These are phyloP conservation scores for Oreonectes daqikongensis DNA, from an alignment of 2,797 vertebrate genomes.

Conservation along the genomic window DNA sequence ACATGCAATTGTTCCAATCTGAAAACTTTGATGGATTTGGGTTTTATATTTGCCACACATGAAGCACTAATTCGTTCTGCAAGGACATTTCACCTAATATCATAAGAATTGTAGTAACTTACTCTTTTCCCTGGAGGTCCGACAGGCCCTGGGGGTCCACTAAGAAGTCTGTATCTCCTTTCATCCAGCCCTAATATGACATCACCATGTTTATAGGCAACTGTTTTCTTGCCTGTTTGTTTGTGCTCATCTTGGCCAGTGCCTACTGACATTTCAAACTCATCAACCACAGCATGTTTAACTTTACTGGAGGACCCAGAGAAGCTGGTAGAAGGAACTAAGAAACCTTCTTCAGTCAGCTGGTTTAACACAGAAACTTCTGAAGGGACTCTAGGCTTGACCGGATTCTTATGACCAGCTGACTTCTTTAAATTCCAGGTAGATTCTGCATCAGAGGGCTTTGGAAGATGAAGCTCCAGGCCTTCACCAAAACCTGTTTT, in stretches of 20 bases:
- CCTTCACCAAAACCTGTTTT: neutral
- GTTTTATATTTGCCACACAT: neutral
- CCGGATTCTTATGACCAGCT: slow-evolving; percentile 34
- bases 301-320: slow-evolving; percentile 1
- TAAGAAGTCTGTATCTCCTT: slow-evolving; percentile 58
- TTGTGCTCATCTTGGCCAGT: neutral
- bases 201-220: slow-evolving; percentile 50
- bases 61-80: neutral
- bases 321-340: slow-evolving; percentile 31
- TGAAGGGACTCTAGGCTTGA: slow-evolving; percentile 15
- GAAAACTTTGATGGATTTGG: neutral
- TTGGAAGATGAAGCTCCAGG: slow-evolving; percentile 14
- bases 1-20: no score
- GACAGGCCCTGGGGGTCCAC: slow-evolving; percentile 66
- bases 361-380: slow-evolving; percentile 34
- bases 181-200: slow-evolving; percentile 29
- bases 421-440: slow-evolving; percentile 18
- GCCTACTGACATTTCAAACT: slow-evolving; percentile 6
- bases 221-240: slow-evolving; percentile 6
- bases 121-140: slow-evolving; percentile 75
- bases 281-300: neutral
- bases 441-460: slow-evolving; percentile 47
- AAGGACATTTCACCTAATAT: neutral
- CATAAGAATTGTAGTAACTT: slow-evolving; percentile 57
- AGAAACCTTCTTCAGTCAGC: slow-evolving; percentile 55